A percentile compares a stretch with the other conserved stretches of the same genome.
phyloP scores from a whole-genome alignment of 2,888 invertebrate genomes.

The Drosophila conformis region DNA sequence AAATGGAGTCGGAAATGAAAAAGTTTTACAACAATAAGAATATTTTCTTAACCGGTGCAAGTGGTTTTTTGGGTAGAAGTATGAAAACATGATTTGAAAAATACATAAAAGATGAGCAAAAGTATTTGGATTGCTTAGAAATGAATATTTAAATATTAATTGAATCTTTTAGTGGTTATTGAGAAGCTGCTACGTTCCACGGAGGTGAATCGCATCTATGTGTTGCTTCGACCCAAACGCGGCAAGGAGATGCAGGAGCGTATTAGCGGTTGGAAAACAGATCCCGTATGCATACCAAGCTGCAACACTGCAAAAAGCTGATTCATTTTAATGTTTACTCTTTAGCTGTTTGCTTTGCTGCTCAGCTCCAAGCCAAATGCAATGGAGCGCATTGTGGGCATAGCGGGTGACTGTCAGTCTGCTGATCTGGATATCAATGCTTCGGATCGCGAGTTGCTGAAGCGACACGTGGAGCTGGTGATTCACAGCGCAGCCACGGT shows the following conservation, averaged over 20 bases:
- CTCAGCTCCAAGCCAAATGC: conserved; percentile 73
- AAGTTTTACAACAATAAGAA: conserved; percentile 87
- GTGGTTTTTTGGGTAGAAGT: conserved; percentile 85
- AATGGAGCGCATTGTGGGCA: conserved; percentile 77
- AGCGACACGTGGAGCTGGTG: conserved; percentile 86
- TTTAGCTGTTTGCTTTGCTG: conserved; percentile 24
- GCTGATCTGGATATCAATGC: conserved; percentile 83
- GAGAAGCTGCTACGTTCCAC: conserved; percentile 84
- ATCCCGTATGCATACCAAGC: conserved; percentile 85
- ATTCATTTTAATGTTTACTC: background rate
- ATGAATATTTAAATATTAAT: background rate
- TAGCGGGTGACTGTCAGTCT: conserved; percentile 83
- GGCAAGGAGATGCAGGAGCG: conserved; percentile 88
- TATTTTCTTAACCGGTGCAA: conserved; percentile 87
- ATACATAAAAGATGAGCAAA: background rate
- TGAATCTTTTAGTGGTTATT: conserved; percentile 46
- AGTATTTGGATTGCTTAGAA: background rate
- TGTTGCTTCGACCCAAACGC: conserved; percentile 87
- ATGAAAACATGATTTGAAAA: conserved; percentile 10
- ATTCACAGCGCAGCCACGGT: conserved; percentile 98
- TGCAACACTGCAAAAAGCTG: background rate
- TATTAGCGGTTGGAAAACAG: conserved; percentile 89
- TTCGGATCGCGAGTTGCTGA: conserved; percentile 78
- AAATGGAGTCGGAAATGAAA: conserved; percentile 83
- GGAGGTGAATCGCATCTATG: conserved; percentile 86